Conservation (phyloP, 1,140 invertebrate genomes). For the Anastrepha ludens region DNA sequence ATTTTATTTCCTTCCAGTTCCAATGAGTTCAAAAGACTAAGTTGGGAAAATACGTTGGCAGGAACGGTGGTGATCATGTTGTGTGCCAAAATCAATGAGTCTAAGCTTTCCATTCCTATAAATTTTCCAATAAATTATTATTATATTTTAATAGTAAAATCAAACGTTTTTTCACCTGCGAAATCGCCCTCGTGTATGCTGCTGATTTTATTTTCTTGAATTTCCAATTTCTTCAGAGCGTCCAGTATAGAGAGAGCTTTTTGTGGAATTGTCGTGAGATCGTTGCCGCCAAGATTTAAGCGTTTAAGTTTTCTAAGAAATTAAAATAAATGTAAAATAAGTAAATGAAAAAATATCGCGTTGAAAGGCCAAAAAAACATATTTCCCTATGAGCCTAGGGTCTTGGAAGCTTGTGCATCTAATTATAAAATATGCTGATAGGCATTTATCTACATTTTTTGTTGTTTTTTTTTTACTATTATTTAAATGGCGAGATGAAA, state of each 20-base stretch:
- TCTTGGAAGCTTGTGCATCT: too few species aligned
- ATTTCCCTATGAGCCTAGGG: too few species aligned
- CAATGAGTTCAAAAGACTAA: slow-evolving; percentile 86
- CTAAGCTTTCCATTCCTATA: slow-evolving; percentile 84
- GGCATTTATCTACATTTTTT: too few species aligned
- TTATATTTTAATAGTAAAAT: neutral
- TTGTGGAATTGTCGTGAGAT: slow-evolving; percentile 84
- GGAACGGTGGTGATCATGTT: slow-evolving; percentile 87
- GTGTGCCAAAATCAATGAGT: slow-evolving; percentile 88
- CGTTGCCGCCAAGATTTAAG: slow-evolving; percentile 90
- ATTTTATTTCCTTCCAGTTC: slow-evolving; percentile 91
- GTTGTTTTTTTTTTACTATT: too few species aligned
- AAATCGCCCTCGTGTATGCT: slow-evolving; percentile 88
- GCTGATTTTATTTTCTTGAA: slow-evolving; percentile 89
- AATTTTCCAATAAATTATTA: slow-evolving; percentile 44
- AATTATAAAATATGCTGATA: too few species aligned
- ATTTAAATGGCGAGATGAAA: too few species aligned
- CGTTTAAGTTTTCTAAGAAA: slow-evolving; percentile 85
- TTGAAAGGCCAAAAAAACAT: too few species aligned
- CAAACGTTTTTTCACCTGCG: slow-evolving; percentile 77
- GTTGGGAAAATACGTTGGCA: slow-evolving; percentile 85
- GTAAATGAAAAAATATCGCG: too few species aligned
- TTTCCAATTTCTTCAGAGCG: slow-evolving; percentile 88
- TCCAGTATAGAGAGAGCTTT: slow-evolving; percentile 84
- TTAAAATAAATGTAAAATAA: neutral